phyloP scores from a whole-genome alignment of 1,140 invertebrate genomes.

The Trialeurodes vaporariorum region DNA sequence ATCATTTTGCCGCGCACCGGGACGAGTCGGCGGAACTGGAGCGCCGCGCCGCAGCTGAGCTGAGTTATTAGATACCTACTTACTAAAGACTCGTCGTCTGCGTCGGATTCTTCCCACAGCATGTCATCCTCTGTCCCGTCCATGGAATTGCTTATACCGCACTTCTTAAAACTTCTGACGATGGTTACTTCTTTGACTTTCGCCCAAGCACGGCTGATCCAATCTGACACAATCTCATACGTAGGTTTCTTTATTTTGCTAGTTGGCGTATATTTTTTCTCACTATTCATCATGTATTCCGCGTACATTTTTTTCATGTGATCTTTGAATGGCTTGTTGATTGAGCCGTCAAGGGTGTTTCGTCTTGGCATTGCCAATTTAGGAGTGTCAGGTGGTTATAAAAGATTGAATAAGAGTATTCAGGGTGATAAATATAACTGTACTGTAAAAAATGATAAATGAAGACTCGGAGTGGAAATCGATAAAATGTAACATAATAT shows the following conservation, averaged over 20 bases:
- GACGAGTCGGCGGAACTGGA: too few species aligned
- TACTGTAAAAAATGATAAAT: too few species aligned
- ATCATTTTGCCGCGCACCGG: too few species aligned
- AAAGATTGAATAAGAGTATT: too few species aligned
- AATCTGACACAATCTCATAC: not conserved
- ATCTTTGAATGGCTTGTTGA: conserved; percentile 29
- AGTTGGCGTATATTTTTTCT: not conserved
- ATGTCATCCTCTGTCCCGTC: conserved; percentile 16
- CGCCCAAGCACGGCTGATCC: conserved; percentile 12
- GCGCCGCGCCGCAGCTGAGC: too few species aligned
- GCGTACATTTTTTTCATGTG: not conserved
- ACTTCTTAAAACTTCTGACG: conserved; percentile 14
- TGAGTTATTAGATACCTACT: too few species aligned
- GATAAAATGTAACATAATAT: too few species aligned
- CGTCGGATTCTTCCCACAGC: conserved; percentile 15
- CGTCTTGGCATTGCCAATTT: too few species aligned
- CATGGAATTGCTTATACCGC: conserved; percentile 16
- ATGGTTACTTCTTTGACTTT: conserved; percentile 5
- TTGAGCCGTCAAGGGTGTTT: conserved; percentile 27
- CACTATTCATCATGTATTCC: not conserved
- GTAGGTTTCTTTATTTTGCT: not conserved
- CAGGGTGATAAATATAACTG: too few species aligned
- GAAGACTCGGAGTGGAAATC: too few species aligned
- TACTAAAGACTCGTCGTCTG: too few species aligned
- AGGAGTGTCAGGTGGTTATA: too few species aligned